phyloP scores from a whole-genome alignment of 2,888 invertebrate genomes.

The Cephus pulcher region DNA sequence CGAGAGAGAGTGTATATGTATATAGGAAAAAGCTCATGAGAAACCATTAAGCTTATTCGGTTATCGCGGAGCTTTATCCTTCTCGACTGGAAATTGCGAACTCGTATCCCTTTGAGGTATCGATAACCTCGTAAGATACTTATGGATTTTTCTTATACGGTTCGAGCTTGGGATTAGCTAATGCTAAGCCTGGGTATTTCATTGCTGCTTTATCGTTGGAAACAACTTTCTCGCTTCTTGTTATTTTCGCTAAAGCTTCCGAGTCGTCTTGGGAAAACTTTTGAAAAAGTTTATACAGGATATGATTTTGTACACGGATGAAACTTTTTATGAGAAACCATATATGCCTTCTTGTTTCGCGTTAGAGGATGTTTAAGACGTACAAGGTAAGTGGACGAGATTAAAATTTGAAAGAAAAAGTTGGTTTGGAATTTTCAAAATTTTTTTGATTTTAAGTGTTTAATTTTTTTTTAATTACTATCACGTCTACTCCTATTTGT shows the following conservation, averaged over 20 bases:
- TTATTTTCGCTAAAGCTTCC: neutral
- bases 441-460: neutral
- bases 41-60: neutral
- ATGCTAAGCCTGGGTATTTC: neutral
- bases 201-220: neutral
- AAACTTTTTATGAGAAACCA: neutral
- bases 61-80: neutral
- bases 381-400: too few species aligned
- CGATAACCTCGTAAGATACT: neutral
- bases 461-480: too few species aligned
- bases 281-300: neutral
- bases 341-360: neutral
- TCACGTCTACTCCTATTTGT: too few species aligned
- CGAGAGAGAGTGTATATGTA: neutral
- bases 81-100: neutral
- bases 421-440: neutral
- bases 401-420: too few species aligned
- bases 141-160: neutral
- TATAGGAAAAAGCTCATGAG: neutral
- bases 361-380: neutral
- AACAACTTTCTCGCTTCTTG: neutral
- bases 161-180: neutral
- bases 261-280: neutral
- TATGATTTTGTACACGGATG: neutral
- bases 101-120: neutral